phyloP scores from a whole-genome alignment of 1,140 invertebrate species.

The Adelges cooleyi region DNA sequence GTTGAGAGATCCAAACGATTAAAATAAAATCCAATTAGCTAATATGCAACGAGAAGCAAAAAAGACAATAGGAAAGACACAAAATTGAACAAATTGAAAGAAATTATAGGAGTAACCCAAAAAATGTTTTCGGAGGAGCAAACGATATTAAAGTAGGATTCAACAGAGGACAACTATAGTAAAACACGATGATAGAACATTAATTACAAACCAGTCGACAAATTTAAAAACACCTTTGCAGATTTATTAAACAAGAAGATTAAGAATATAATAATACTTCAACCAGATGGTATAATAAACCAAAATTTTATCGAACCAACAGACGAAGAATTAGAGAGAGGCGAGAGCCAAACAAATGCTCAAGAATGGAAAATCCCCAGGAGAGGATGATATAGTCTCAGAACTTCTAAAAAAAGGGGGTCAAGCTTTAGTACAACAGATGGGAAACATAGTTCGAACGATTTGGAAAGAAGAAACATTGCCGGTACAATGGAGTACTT shows the following conservation, averaged over 20 bases:
- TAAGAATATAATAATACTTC: not conserved
- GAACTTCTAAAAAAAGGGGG: not conserved
- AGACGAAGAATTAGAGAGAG: not conserved
- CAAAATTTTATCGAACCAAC: not conserved
- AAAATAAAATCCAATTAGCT: not conserved
- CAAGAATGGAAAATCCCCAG: not conserved
- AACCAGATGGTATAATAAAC: not conserved
- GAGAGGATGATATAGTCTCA: not conserved
- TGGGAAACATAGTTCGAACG: not conserved
- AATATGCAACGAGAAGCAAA: conserved; percentile 2
- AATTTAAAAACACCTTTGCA: not conserved
- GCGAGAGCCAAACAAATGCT: conserved; percentile 36
- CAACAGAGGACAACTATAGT: not conserved
- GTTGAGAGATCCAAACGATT: not conserved
- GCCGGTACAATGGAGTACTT: conserved; percentile 32
- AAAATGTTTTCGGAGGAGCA: not conserved
- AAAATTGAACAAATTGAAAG: not conserved
- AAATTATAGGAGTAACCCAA: conserved; percentile 2
- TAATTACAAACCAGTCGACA: not conserved
- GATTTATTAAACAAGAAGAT: not conserved
- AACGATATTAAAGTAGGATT: not conserved
- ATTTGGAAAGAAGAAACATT: conserved; percentile 31
- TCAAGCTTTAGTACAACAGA: not conserved
- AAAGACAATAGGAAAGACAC: no score
- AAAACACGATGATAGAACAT: no score